These are phyloP conservation scores for Apostichopus leukothele DNA, from an alignment of 53 echinoderm and acorn worm genomes.

Conservation along the genomic window DNA sequence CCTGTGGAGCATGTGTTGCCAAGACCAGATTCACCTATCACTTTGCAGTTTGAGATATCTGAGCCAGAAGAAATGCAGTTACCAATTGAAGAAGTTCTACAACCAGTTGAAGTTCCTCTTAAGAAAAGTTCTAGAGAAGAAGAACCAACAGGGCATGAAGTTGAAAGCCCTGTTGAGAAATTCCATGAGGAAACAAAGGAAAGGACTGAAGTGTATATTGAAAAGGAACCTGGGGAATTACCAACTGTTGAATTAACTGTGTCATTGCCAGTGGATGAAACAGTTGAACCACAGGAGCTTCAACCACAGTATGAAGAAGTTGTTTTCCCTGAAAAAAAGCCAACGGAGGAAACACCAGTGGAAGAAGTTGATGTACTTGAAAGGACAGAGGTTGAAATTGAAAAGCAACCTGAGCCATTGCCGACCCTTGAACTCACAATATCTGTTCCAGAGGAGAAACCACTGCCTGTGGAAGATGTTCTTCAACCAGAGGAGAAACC, in stretches of 20 bases:
- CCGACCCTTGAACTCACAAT: constrained; percentile 34
- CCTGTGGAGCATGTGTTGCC: constrained; percentile 28
- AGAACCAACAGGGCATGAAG: constrained; percentile 38
- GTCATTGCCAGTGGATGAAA: constrained; percentile 32
- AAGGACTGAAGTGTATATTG: constrained; percentile 34
- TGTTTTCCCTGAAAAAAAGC: constrained; percentile 31
- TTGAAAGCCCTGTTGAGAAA: constrained; percentile 34
- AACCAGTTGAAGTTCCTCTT: constrained; percentile 13
- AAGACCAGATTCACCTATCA: constrained; percentile 32
- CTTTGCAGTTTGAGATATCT: constrained; percentile 14
- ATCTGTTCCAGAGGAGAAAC: constrained; percentile 47
- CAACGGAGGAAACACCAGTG: constrained; percentile 25
- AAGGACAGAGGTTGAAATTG: constrained; percentile 35
- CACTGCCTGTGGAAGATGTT: constrained; percentile 49
- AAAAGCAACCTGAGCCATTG: constrained; percentile 41
- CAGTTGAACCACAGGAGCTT: neutral
- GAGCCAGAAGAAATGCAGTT: constrained; percentile 40
- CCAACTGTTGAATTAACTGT: constrained; percentile 40
- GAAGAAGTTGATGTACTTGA: constrained; percentile 25
- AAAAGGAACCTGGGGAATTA: constrained; percentile 38
- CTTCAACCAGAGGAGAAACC: constrained; percentile 32
- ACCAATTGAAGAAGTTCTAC: constrained; percentile 17
- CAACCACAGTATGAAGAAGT: constrained; percentile 66
- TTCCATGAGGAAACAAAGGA: constrained; percentile 51
- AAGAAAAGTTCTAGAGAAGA: neutral